Evolutionary conservation across 1,140 invertebrate genomes (phyloP), one percentile per base, ranked within the genome.

Genomic region (Theocolax elegans): DNA sequence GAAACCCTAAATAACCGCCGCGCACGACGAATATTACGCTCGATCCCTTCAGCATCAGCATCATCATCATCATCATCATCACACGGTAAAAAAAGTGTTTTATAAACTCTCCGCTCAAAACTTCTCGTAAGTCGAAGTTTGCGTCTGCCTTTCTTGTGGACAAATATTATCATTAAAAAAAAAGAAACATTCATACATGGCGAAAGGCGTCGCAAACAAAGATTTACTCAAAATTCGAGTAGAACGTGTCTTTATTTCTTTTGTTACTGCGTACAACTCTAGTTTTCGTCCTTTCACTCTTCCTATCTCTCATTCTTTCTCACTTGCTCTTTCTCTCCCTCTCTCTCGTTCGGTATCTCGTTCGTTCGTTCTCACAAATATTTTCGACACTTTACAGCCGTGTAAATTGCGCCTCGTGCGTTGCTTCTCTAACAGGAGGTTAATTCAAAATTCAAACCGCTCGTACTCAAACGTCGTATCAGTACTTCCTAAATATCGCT

Each of bases 1-100:
- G 21, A 49, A 63, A 70, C 59, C 40, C 51, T 70, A 42, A 48
- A 58, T 48, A 70, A 64, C 48, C 49, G 58, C 23, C 58, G 58
- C 66, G 23, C 13, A 60, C 35, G 46, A 60, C 42, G 56, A 46
- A 54, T 58, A 67, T 25, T 21, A 63, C 12, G 0, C 19, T n/a
- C n/a, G n/a, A n/a, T n/a, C n/a, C n/a, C n/a, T n/a, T n/a, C n/a
- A n/a, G n/a, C n/a, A 60, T 49, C 21, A 31, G 27, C 54, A 40
- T 40, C 17, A 49, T 15, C 27, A 42, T 21, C 17, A 49, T 51
- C n/a, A 9, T 40, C 15, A 27, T 44, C 23, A 60, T 68, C 56
- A 69, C 40, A 56, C 48, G 48, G 48, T 69, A 63, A 69, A 63
- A 58, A 68, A 69, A 58, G 13, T 51, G 31, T n/a, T 60, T 60